Conservation (phyloP, 1,140 invertebrate genomes). For the Thalassaphorura encarpata region DNA sequence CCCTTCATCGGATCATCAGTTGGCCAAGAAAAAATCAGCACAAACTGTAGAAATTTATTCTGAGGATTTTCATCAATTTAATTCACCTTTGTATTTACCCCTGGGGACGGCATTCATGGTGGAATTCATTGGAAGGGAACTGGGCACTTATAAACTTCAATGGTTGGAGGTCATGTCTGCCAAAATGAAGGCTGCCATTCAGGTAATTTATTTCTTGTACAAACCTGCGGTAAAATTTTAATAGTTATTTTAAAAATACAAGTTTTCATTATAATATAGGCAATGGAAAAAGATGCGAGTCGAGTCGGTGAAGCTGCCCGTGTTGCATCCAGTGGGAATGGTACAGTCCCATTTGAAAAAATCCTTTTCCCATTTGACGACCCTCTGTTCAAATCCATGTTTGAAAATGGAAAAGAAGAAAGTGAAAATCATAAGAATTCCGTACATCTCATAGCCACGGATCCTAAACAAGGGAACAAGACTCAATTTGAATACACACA, state of each 20-base stretch:
- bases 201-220: no score
- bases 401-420: slow-evolving; percentile 14
- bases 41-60: slow-evolving; percentile 31
- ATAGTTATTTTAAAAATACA: no score
- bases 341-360: background rate
- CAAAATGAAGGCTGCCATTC: slow-evolving; percentile 22
- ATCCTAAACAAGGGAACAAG: no score
- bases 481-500: background rate
- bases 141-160: slow-evolving; percentile 54
- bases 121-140: slow-evolving; percentile 58
- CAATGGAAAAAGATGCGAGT: slow-evolving; percentile 5
- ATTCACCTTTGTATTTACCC: slow-evolving; percentile 23
- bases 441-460: no score
- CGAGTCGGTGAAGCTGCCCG: background rate
- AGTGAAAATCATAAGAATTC: no score
- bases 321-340: background rate
- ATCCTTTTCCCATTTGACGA: slow-evolving; percentile 5
- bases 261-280: no score
- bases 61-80: slow-evolving; percentile 26
- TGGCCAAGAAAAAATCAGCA: slow-evolving; percentile 11
- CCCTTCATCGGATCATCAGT: slow-evolving; percentile 25
- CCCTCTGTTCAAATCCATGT: slow-evolving; percentile 10
- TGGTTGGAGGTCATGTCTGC: slow-evolving; percentile 54
- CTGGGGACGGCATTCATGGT: slow-evolving; percentile 39
- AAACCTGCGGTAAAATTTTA: no score